Evolutionary conservation across 2,797 vertebrate species (phyloP), one percentile per base, ranked within the genome.

Genomic region (Oryzias dopingdopingensis): DNA sequence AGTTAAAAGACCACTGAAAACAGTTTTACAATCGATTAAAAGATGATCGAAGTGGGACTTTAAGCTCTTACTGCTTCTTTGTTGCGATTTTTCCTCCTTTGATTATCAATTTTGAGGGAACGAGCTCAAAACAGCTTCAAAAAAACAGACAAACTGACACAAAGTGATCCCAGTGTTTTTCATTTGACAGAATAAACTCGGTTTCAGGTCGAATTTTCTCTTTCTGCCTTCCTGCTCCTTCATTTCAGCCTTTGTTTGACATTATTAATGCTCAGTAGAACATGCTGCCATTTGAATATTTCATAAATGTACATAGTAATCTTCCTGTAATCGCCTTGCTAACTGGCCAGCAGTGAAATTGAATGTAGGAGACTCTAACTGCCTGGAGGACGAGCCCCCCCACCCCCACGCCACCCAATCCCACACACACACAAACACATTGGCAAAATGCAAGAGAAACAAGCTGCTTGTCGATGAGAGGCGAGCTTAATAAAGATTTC

Each of bases 231-330:
- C 37, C 44, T 37, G 51, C 52, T 37, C 54, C 49, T 49, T 55
- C 89, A 87, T 92, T 90, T 90, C 90, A 90, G 89, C 92, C 92
- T 93, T 92, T 90, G 90, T 93, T 92, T 92, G 92, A 91, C 93
- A 92, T 95, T 95, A 96, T 95, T 94, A 96, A 94, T 94, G 93
- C 94, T 94, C 94, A 94, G 92, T 91, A 93, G 93, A 94, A 94
- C 92, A 94, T 90, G 92, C 93, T 92, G 86, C 67, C 93, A 94
- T 96, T 95, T 97, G 92, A 96, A 96, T 96, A 95, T 96, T 96
- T 96, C 92, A 95, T 96, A 94, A 93, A 83, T 51, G 92, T 91
- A 93, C 92, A 91, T 92, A 91, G 93, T 96, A 95, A 96, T 96
- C 94, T 94, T 92, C 91, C 93, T 95, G 93, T 96, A 95, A 96